phyloP scores from a whole-genome alignment of 2,113 vertebrate genomes.

The Harpagus bidentatus region DNA sequence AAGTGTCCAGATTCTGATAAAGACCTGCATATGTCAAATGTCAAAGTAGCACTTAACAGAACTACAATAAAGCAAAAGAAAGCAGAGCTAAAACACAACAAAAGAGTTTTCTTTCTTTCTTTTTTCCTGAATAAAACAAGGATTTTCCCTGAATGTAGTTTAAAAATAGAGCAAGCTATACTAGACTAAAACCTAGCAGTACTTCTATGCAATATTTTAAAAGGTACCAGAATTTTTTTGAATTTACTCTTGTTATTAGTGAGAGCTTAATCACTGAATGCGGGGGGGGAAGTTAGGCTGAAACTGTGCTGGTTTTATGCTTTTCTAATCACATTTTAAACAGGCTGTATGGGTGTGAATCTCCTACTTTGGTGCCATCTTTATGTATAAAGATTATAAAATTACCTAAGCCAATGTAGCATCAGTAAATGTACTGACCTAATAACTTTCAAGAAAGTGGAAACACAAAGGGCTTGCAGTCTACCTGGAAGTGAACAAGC shows the following conservation, averaged over 20 bases:
- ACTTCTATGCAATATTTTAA: background rate
- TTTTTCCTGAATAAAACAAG: background rate
- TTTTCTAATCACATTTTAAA: background rate
- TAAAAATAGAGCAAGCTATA: background rate
- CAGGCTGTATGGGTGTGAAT: background rate
- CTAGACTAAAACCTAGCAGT: background rate
- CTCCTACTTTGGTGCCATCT: background rate
- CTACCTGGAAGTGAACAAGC: background rate
- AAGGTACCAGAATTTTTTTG: background rate
- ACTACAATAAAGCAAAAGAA: background rate
- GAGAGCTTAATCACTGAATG: background rate
- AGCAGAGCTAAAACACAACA: background rate
- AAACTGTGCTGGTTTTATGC: background rate
- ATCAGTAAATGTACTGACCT: background rate
- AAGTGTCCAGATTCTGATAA: background rate
- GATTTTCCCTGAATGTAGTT: background rate
- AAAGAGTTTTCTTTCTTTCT: background rate
- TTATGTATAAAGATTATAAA: background rate
- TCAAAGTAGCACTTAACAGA: background rate
- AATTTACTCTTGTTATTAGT: background rate
- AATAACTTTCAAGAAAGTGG: background rate
- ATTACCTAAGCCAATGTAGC: background rate
- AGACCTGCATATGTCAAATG: background rate
- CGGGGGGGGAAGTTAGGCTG: background rate
- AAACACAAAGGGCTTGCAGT: background rate